Percentiles rank a stretch among this genome's conserved stretches.
Evolutionary conservation across 1,140 invertebrate species (phyloP).

Genomic region (Euura saliciscinereae): DNA sequence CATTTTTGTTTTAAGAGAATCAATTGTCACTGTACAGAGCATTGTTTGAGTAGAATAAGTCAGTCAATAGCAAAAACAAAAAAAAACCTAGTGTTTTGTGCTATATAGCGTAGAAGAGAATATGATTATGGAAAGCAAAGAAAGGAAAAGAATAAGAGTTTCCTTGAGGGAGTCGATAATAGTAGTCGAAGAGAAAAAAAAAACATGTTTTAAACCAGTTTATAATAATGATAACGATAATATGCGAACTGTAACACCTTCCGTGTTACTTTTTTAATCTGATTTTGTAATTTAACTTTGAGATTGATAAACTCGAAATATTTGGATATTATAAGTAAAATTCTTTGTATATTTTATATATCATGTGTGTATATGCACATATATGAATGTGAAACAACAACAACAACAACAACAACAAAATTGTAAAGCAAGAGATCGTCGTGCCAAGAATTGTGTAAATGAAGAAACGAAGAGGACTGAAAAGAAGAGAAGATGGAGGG

Average conservation of each 20-base stretch:
- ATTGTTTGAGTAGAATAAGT: slow-evolving; percentile 33
- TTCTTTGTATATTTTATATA: slow-evolving; percentile 9
- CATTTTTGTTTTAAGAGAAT: slow-evolving; percentile 25
- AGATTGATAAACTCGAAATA: not conserved
- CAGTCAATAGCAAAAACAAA: slow-evolving; percentile 23
- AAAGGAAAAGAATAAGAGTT: slow-evolving; percentile 18
- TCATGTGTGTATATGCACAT: not conserved
- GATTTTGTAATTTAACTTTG: no score
- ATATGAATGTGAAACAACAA: not conserved
- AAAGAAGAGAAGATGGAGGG: slow-evolving; percentile 4
- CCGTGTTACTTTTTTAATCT: not conserved
- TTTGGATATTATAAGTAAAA: not conserved
- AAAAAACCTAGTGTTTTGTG: not conserved
- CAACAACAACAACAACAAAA: not conserved
- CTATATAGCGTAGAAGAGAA: slow-evolving; percentile 12
- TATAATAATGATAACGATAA: not conserved
- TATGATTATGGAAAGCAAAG: not conserved
- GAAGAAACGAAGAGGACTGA: not conserved
- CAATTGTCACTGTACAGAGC: slow-evolving; percentile 29
- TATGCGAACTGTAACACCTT: not conserved
- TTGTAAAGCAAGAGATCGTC: not conserved
- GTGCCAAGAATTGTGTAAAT: not conserved
- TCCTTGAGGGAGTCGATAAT: not conserved
- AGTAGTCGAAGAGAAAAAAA: not conserved
- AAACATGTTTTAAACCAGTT: not conserved